These are phyloP conservation scores for Gavia stellata DNA, from an alignment of 2,113 vertebrate species.

Conservation along the genomic window DNA sequence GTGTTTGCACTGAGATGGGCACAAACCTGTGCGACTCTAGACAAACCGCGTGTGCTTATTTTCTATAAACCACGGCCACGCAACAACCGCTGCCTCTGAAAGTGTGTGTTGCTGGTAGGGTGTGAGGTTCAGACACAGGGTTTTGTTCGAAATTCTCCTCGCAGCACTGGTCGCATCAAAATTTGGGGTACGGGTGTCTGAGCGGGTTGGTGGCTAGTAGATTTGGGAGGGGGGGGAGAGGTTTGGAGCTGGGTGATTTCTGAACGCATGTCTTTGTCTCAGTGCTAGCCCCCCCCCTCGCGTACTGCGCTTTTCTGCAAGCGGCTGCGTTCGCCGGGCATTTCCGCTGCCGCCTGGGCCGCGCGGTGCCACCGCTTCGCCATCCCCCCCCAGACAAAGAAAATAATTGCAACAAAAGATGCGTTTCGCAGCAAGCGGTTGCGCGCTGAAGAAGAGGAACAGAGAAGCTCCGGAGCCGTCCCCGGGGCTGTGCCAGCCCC, in stretches of 20 bases:
- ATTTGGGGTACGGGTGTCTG: neutral
- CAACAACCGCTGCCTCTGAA: fast-evolving
- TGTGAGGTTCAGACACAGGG: fast-evolving
- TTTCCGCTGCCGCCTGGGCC: neutral
- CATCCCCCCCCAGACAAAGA: neutral
- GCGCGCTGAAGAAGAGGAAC: neutral
- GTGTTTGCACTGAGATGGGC: fast-evolving
- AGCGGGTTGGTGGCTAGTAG: fast-evolving
- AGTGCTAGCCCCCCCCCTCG: fast-evolving
- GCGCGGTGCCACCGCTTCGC: fast-evolving
- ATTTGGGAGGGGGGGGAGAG: neutral
- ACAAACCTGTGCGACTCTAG: fast-evolving
- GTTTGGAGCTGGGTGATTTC: neutral
- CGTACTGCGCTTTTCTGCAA: fast-evolving
- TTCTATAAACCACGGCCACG: fast-evolving
- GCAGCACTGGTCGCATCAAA: neutral
- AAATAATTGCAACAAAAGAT: neutral
- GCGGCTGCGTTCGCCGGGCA: fast-evolving
- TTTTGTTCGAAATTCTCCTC: neutral
- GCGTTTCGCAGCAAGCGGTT: neutral
- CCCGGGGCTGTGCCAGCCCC: neutral
- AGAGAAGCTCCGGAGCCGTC: fast-evolving
- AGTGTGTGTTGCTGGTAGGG: fast-evolving
- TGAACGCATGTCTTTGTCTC: neutral
- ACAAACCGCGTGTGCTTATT: fast-evolving